A percentile compares a stretch with the other conserved stretches of the same genome.
Conservation (phyloP, 2,113 vertebrate genomes). For the Lophochroa leadbeateri region DNA sequence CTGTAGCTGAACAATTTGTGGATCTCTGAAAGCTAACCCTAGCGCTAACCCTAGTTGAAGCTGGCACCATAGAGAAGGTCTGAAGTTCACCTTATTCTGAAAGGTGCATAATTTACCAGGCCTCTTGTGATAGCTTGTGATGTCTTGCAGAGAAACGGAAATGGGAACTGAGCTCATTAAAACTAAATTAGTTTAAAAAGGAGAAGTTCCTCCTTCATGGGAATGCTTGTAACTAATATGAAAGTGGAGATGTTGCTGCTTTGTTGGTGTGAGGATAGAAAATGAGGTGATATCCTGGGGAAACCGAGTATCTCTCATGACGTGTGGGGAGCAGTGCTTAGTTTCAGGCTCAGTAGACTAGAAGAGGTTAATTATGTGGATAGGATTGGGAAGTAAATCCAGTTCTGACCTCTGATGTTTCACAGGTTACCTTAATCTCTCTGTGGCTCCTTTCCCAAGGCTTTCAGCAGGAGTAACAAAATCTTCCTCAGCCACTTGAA, state of each 20-base stretch:
- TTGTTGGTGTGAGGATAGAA: background rate
- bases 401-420: background rate
- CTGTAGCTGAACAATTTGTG: no score
- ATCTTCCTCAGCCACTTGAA: background rate
- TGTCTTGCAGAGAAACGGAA: background rate
- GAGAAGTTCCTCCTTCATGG: background rate
- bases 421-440: background rate
- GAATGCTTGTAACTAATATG: background rate
- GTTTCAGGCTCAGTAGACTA: background rate
- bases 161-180: constrained; percentile 28
- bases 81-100: constrained; percentile 35
- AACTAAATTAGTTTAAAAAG: constrained; percentile 1
- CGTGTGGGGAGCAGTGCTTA: background rate
- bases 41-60: no score
- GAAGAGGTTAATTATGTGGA: rapidly evolving
- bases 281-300: background rate
- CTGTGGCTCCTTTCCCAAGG: background rate
- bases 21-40: no score
- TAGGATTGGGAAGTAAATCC: background rate
- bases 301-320: background rate
- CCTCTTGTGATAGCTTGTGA: background rate
- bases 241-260: background rate
- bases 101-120: constrained; percentile 24
- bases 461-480: background rate
- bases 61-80: no score